Base-by-base conservation (phyloP, 2,113 vertebrate genomes). In the Cebus imitator region DNA sequence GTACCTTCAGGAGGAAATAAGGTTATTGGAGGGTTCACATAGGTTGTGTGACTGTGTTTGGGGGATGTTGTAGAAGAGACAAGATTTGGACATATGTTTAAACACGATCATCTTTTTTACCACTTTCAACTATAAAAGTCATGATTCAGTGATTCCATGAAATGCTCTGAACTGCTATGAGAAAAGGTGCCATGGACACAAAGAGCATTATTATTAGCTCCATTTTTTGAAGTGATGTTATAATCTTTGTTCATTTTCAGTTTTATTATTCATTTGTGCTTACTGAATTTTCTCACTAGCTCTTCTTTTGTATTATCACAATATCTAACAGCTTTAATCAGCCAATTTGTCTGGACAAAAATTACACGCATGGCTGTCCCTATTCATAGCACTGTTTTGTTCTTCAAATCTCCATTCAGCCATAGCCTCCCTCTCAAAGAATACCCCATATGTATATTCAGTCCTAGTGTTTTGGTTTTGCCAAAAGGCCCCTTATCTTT, bases 171-270 rank as follows among this genome's bases (percentile, higher is more conserved):
- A 85, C 64, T 91, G 66, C n/a, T 45, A 80, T 90, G 85, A 72
- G 95, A 84, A 91, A 91, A 94, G 55, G 79, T 86, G 8, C 55
- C 23, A 0, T 7, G n/a, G 85, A 91, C 64, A 93, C 76, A 96
- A 58, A 94, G 52, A 45, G 14, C 48, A n/a, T 95, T 87, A 48
- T 96, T 91, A 92, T 90, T 37, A 90, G 96, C 5, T 94, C 21
- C 80, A 78, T 87, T 87, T n/a, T 96, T 96, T 79, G 95, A 45
- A 93, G 43, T 57, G 61, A 95, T 66, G 96, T 97, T n/a, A 94
- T 86, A 97, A 96, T 95, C 85, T 96, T 97, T 98, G 85, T 64
- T 97, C 96, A 95, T 97, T 97, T 97, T 92, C 94, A 94, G 91
- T 81, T 94, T 89, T 95, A 83, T 80, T 97, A 95, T 97, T 97